Evolutionary conservation across 2,797 vertebrate species (phyloP).

Genomic region (Microctenopoma stevenorrisi): DNA sequence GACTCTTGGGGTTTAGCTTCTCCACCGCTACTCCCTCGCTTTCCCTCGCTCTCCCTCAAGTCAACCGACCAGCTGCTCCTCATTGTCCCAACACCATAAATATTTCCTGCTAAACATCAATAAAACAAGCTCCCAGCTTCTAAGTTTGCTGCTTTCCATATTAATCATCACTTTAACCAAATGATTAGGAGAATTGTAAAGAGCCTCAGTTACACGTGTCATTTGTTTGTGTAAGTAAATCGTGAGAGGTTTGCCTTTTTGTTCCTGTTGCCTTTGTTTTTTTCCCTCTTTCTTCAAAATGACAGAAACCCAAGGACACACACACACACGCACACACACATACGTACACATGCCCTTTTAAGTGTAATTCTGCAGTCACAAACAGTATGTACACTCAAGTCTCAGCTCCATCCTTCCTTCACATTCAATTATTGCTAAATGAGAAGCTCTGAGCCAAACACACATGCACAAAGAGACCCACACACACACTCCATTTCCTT

Average conservation of each 20-base stretch:
- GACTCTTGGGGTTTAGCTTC: too few species aligned
- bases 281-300: neutral
- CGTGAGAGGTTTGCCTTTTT: constrained; percentile 1
- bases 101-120: too few species aligned
- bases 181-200: too few species aligned
- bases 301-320: neutral
- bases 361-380: neutral
- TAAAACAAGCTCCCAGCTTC: too few species aligned
- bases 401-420: constrained; percentile 28
- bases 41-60: too few species aligned
- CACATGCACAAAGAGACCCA: constrained; percentile 25
- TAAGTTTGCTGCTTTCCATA: too few species aligned
- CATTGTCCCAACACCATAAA: too few species aligned
- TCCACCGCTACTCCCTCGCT: too few species aligned
- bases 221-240: neutral
- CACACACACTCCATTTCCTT: constrained; percentile 21
- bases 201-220: neutral
- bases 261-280: neutral
- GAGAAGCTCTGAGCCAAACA: constrained; percentile 41
- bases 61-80: too few species aligned
- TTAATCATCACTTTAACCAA: neutral
- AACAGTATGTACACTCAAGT: constrained; percentile 24
- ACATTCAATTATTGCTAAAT: constrained; percentile 54
- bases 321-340: constrained; percentile 1
- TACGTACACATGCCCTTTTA: neutral